phyloP scores from a whole-genome alignment of 2,888 invertebrate genomes.

The Plagiodera versicolora region DNA sequence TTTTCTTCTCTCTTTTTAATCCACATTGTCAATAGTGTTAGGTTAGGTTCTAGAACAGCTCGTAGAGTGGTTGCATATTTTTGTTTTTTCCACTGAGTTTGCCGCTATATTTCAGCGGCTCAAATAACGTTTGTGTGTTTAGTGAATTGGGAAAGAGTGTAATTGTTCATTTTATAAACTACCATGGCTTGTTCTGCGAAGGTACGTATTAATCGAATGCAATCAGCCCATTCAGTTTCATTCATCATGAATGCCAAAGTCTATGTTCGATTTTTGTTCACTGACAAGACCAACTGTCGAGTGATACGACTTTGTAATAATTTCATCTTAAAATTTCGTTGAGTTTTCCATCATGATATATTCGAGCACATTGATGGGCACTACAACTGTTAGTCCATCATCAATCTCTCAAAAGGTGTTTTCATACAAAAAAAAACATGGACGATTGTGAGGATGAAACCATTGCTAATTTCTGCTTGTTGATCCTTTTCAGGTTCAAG shows the following conservation, averaged over 20 bases:
- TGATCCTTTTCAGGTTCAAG: conserved; percentile 78
- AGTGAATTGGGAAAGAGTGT: neutral
- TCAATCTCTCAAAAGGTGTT: neutral
- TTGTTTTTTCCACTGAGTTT: neutral
- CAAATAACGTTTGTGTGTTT: neutral
- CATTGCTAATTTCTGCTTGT: too few relatives aligned
- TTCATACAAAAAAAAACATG: neutral
- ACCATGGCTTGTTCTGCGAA: conserved; percentile 33
- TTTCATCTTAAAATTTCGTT: neutral
- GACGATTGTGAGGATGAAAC: too few relatives aligned
- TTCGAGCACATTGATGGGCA: neutral
- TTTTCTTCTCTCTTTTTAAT: conserved; percentile 22
- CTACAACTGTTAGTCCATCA: neutral
- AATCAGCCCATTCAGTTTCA: neutral
- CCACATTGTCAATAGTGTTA: conserved; percentile 25
- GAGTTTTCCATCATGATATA: neutral
- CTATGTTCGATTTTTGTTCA: neutral
- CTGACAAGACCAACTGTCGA: neutral
- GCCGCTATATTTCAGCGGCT: neutral
- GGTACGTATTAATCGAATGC: conserved; percentile 21
- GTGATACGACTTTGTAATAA: neutral
- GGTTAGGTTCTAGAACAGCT: conserved; percentile 27
- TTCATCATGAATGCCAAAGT: neutral
- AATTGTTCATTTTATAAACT: neutral
- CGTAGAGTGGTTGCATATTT: conserved; percentile 4